Conservation (phyloP, 2,797 vertebrate species). For the Corythornis leucogaster region DNA sequence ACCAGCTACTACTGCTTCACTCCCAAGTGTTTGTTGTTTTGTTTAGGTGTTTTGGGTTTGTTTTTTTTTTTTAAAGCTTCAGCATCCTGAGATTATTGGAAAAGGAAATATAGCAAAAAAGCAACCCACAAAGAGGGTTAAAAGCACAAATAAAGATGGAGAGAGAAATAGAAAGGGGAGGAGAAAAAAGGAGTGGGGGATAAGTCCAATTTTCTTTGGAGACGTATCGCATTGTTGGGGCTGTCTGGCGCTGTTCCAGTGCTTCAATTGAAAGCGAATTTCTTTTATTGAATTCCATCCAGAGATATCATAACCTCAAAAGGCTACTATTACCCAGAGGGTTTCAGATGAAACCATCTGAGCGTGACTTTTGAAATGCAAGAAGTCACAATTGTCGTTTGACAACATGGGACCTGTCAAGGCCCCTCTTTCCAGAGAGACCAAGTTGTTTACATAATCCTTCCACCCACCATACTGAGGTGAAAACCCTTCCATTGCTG, state of each 20-base stretch:
- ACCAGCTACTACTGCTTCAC: slow-evolving; percentile 38
- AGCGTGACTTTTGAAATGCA: slow-evolving; percentile 77
- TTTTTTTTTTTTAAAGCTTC: slow-evolving; percentile 55
- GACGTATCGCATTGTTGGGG: slow-evolving; percentile 71
- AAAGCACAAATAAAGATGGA: slow-evolving; percentile 52
- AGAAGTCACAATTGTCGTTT: slow-evolving; percentile 77
- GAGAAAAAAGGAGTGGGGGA: slow-evolving; percentile 41
- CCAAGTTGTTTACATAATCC: slow-evolving; percentile 78
- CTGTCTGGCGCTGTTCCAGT: slow-evolving; percentile 79
- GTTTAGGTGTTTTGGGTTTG: not conserved
- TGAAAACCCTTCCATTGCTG: slow-evolving; percentile 34
- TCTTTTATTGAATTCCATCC: slow-evolving; percentile 87
- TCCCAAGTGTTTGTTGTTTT: not conserved
- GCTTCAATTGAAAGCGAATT: slow-evolving; percentile 80
- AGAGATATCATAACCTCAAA: slow-evolving; percentile 88
- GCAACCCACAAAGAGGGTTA: slow-evolving; percentile 75
- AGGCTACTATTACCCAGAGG: slow-evolving; percentile 82
- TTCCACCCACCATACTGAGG: not conserved
- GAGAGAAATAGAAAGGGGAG: slow-evolving; percentile 56
- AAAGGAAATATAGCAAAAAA: slow-evolving; percentile 56
- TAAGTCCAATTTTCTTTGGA: slow-evolving; percentile 74
- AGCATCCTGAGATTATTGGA: slow-evolving; percentile 19
- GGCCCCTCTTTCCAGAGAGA: slow-evolving; percentile 66
- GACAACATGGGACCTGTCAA: slow-evolving; percentile 68
- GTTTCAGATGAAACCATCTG: slow-evolving; percentile 81